Evolutionary conservation across 2,797 vertebrate species (phyloP).

Genomic region (Channa striata): DNA sequence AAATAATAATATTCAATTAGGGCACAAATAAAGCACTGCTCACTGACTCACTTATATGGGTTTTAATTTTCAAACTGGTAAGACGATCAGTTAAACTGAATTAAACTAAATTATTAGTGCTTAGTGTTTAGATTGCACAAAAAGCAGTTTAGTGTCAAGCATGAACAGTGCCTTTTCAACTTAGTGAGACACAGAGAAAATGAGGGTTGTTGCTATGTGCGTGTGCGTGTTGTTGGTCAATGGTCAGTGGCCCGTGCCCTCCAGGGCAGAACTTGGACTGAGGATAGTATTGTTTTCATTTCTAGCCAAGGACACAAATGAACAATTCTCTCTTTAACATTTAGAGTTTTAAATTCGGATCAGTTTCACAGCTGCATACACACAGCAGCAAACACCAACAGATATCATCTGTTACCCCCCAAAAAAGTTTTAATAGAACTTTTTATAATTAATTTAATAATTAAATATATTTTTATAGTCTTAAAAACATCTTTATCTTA

Average conservation of each 20-base stretch:
- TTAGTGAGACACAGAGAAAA: slow-evolving; percentile 36
- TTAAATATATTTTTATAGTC: no score
- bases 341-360: slow-evolving; percentile 56
- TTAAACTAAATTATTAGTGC: no score
- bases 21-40: background rate
- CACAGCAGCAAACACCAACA: slow-evolving; percentile 12
- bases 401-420: slow-evolving; percentile 32
- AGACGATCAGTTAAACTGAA: background rate
- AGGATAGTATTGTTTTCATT: slow-evolving; percentile 68
- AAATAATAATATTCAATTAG: no score
- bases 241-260: slow-evolving; percentile 68
- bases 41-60: background rate
- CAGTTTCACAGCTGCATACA: slow-evolving; percentile 20
- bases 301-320: slow-evolving; percentile 24
- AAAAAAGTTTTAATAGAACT: no score
- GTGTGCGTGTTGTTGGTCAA: slow-evolving; percentile 35
- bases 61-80: background rate
- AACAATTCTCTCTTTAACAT: slow-evolving; percentile 64
- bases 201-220: slow-evolving; percentile 23
- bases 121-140: slow-evolving; percentile 37
- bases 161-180: slow-evolving; percentile 55
- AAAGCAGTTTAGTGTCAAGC: slow-evolving; percentile 32
- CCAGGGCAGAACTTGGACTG: slow-evolving; percentile 54
- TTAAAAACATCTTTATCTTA: no score
- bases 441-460: no score